Evolutionary conservation across 1,140 invertebrate genomes (phyloP), one percentile per base, ranked within the genome.

Genomic region (Andricus grossulariae): DNA sequence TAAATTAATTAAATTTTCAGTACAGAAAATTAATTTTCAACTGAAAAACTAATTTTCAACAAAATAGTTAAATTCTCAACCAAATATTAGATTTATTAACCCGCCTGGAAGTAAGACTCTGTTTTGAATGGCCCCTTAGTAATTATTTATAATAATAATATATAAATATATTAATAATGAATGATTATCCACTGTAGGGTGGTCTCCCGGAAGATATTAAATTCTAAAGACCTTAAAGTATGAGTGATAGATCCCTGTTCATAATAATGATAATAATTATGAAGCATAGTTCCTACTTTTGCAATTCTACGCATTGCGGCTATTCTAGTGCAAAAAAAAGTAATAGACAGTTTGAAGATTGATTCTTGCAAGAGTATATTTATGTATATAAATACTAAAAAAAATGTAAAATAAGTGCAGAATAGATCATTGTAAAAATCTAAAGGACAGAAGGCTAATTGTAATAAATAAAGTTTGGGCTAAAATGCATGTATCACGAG

Each of bases 401-500:
- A 73, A 71, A 71, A 76, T 73, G 13, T 21, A 74, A 74, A 77
- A 50, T 32, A 5, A 32, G 54, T 57, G 60, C 80, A 75, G 6
- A 11, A 45, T 45, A 10, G 6, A 45, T 45, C 7, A 45, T 45
- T 45, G 39, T 45, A 77, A 54, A 77, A 77, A 81, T 78, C 74
- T 85, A 88, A 83, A 82, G 76, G 86, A 88, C 85, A 85, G 87
- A 88, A 88, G 75, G 80, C 85, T 87, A 32, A 32, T 32, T 32
- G 25, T 32, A 85, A 84, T 71, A 83, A 87, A 88, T 78, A 21
- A 84, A 84, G 18, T 84, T 74, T 32, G 81, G 83, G 85, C 83
- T 87, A 85, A 87, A 87, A 80, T 89, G 88, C 88, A 89, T 89
- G 86, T 86, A 84, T 55, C 75, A 72, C 71, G 74, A 78, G 79